A percentile compares a stretch with the other conserved stretches of the same genome.
phyloP scores from a whole-genome alignment of 2,888 invertebrate genomes.

The Archips xylosteana region DNA sequence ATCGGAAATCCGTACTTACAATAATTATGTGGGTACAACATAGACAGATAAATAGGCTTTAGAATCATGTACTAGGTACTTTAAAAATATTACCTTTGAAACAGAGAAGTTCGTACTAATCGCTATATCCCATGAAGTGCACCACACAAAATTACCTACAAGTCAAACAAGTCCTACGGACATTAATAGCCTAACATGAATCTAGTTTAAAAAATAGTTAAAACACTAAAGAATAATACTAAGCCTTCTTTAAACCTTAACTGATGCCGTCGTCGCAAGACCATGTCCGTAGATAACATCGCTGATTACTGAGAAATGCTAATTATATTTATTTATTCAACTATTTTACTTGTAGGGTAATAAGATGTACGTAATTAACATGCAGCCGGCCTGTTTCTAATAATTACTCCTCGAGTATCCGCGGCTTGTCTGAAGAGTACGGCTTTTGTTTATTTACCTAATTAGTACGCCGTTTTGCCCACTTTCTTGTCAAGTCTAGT shows the following conservation, averaged over 20 bases:
- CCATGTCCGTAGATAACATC: conserved; percentile 35
- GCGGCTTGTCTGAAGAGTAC: background rate
- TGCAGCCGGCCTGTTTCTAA: conserved; percentile 11
- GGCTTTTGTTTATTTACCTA: background rate
- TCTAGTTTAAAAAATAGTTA: conserved; percentile 43
- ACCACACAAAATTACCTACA: conserved; percentile 51
- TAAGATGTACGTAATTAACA: conserved; percentile 15
- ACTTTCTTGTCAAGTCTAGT: background rate
- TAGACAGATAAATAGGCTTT: no score
- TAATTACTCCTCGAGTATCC: background rate
- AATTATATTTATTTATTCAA: background rate
- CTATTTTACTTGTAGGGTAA: background rate
- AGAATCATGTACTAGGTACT: no score
- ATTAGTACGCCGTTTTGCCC: background rate
- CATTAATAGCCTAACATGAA: conserved; percentile 54
- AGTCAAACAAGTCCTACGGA: conserved; percentile 46
- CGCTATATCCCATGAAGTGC: conserved; percentile 32
- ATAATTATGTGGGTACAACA: no score
- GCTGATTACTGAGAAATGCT: conserved; percentile 34
- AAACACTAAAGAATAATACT: conserved; percentile 36
- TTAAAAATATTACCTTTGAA: no score
- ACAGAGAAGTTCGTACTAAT: background rate
- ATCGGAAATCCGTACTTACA: no score
- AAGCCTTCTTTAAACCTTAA: conserved; percentile 7
- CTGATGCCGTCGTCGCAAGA: background rate